Base-by-base conservation (phyloP, 2,797 vertebrate genomes). In the Falco naumanni region DNA sequence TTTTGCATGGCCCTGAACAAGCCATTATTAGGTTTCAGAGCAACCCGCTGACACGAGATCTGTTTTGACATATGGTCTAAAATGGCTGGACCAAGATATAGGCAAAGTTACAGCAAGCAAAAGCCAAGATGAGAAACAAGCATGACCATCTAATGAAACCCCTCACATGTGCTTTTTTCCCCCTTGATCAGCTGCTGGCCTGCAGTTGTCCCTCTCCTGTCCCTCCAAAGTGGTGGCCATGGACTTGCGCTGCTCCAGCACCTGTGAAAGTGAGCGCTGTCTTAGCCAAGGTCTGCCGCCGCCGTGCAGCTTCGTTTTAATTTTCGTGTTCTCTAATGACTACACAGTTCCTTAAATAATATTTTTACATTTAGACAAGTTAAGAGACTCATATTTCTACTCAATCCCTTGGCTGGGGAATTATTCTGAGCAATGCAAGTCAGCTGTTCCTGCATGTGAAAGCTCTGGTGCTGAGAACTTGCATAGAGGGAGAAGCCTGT, bases 261-360 rank as follows among this genome's bases (percentile, higher is more conserved):
- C 5, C 1, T 5, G 16, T 25, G 66, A 22, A 21, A 34, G 54
- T 2, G 0, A 78, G 18, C 0, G 0, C 29, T 20, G 43, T 24
- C 80, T 26, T 29, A 9, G 39, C 2, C 43, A 66, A 2, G 8
- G 20, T 45, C 60, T 28, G 69, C 72, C 64, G 60, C 34, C 63
- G 75, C 45, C 13, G 0, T 2, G 4, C 37, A 71, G 24, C 47
- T 71, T 39, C 29, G 14, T 24, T 50, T 56, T 65, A 60, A 60
- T 50, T 78, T n/a, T 21, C 81, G 29, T 6, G 0, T 84, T 87
- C 63, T 26, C 56, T 31, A 41, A 16, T 74, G 47, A 56, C 66
- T 54, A 37, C 29, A 53, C 45, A 34, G 48, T 37, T 31, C 59
- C 65, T 84, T 51, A 80, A 90, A 48, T 71, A 68, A 34, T 41